phyloP scores from a whole-genome alignment of 2,888 invertebrate species.

The Leptarthrus brevirostris region DNA sequence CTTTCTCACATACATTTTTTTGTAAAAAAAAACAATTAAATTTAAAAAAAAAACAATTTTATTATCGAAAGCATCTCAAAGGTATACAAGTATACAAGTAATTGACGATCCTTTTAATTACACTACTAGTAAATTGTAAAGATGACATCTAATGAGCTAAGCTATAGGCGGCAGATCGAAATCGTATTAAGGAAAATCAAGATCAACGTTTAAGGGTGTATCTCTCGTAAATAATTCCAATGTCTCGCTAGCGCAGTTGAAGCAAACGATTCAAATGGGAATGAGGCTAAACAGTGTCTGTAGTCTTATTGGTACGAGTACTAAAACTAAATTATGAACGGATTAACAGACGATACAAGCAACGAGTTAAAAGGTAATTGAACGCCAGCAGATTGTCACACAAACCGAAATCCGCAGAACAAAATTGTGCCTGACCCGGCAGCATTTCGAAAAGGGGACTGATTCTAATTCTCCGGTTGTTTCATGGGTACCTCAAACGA shows the following conservation, averaged over 20 bases:
- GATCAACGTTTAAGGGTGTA: constrained; percentile 44
- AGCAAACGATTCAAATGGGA: constrained; percentile 71
- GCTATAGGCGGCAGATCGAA: constrained; percentile 66
- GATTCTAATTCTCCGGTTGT: constrained; percentile 66
- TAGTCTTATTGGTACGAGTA: constrained; percentile 80
- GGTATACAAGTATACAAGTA: too few species aligned
- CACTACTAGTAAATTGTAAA: too few species aligned
- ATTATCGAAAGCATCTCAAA: too few species aligned
- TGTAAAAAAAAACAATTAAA: too few species aligned
- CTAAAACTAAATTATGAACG: constrained; percentile 65
- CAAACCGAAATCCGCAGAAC: constrained; percentile 54
- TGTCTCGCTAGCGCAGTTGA: constrained; percentile 67
- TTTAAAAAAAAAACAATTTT: too few species aligned
- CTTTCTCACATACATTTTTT: too few species aligned
- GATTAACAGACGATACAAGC: constrained; percentile 60
- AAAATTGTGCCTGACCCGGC: constrained; percentile 57
- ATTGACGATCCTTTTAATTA: too few species aligned
- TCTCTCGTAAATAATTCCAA: constrained; percentile 57
- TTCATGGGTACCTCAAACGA: constrained; percentile 69
- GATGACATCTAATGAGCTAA: too few species aligned
- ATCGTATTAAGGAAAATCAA: constrained; percentile 54
- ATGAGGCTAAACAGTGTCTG: constrained; percentile 71
- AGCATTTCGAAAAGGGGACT: too few species aligned
- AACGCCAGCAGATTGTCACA: too few species aligned
- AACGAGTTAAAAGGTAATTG: constrained; percentile 52